Evolutionary conservation across 2,113 vertebrate genomes (phyloP), one percentile per base, ranked within the genome.

Genomic region (Aptenodytes patagonicus): DNA sequence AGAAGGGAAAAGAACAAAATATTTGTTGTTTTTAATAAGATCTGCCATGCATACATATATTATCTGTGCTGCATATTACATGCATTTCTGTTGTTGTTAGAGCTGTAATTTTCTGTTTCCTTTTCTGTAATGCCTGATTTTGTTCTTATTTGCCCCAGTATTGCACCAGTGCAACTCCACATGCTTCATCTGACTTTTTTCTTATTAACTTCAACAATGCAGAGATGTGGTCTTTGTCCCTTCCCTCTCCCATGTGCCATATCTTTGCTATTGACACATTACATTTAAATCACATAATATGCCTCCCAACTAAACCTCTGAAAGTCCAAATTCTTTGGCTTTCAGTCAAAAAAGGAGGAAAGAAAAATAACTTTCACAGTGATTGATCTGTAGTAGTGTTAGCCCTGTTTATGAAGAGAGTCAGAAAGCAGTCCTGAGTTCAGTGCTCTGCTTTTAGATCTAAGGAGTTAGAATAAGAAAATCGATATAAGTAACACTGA

Each of bases 401-500:
- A 76, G 49, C 25, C 46, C 42, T 86, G 49, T 40, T 93, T 90
- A 18, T 83, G 90, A 86, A 60, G 20, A 71, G 62, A 69, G 46
- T 51, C 17, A 9, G 73, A 94, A 94, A 86, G 88, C 83, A 89
- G 57, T 22, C 40, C 65, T 84, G 65, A 71, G 83, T 97, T 95
- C 96, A 91, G 86, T 9, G 52, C 83, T 92, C 72, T 92, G 83
- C 94, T 95, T 87, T 96, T 84, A 95, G 92, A 84, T 71, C 81
- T 90, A 97, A 93, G 60, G 40, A 66, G 54, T 79, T 82, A 34
- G 93, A 89, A 90, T 62, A 72, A 96, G 91, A 57, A 93, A 96
- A 98, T 98, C 97, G 13, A 98, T 98, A 81, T 29, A 84, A 96
- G 76, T 92, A 94, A 95, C 95, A 83, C 87, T 76, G 95, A 68